Evolutionary conservation across 2,888 invertebrate species (phyloP).

Genomic region (Metopia argyrocephala): DNA sequence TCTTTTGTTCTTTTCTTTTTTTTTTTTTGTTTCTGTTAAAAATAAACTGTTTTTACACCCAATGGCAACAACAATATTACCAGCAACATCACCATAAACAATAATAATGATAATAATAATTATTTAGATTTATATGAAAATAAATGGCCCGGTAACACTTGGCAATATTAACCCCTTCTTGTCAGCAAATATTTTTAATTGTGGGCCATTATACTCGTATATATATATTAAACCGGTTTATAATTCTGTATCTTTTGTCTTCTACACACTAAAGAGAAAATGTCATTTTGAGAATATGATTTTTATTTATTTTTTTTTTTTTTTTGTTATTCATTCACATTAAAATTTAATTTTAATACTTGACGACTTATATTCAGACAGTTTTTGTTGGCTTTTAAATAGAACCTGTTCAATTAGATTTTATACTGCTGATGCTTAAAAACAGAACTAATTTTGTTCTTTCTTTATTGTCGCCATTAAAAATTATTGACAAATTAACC

Average conservation of each 20-base stretch:
- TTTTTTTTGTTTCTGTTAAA: conserved; percentile 20
- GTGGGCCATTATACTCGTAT: background rate
- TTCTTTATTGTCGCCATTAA: background rate
- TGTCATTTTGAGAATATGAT: background rate
- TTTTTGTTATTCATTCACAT: background rate
- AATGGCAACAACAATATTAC: conserved; percentile 30
- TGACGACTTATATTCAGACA: conserved; percentile 13
- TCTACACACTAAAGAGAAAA: background rate
- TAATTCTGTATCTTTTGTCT: background rate
- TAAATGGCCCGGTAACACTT: conserved; percentile 51
- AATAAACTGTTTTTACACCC: conserved; percentile 37
- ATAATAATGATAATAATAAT: conserved; percentile 22
- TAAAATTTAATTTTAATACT: no score
- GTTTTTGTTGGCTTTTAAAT: conserved; percentile 33
- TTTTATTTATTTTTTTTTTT: background rate
- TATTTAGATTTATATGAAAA: conserved; percentile 49
- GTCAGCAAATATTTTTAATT: background rate
- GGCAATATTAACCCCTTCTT: conserved; percentile 49
- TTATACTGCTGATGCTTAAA: background rate
- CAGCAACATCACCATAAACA: conserved; percentile 31
- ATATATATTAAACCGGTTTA: conserved; percentile 16
- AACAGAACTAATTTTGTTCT: conserved; percentile 23
- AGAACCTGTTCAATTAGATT: conserved; percentile 21
- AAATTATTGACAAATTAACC: background rate
- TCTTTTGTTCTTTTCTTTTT: conserved; percentile 21